Conservation (phyloP, 2,113 vertebrate species). For the Sula dactylatra region DNA sequence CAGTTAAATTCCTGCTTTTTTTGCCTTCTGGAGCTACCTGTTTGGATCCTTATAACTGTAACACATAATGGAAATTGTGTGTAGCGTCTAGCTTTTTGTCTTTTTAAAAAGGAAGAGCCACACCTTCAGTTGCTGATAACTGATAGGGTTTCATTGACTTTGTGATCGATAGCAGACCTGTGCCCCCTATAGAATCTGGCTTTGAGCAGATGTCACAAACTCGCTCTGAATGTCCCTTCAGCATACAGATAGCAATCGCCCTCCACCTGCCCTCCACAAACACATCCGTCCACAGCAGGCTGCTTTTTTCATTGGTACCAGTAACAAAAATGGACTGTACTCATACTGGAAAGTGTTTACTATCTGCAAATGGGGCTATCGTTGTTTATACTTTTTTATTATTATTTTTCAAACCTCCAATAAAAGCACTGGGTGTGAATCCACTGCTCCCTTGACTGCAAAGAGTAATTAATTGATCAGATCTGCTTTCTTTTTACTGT, state of each 20-base stretch:
- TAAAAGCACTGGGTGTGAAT: neutral
- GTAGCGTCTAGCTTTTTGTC: neutral
- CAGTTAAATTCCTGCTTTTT: neutral
- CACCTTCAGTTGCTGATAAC: neutral
- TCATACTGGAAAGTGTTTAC: neutral
- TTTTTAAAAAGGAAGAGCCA: neutral
- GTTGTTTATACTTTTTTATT: neutral
- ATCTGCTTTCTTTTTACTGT: neutral
- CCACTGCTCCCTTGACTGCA: neutral
- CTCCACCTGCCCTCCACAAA: neutral
- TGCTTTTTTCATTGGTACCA: neutral
- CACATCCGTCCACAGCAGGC: rapidly evolving
- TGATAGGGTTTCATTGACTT: neutral
- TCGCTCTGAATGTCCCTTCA: neutral
- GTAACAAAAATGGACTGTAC: neutral
- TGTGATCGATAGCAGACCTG: neutral
- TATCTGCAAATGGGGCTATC: neutral
- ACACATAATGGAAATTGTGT: neutral
- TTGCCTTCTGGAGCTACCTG: neutral
- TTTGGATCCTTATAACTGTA: neutral
- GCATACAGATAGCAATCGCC: neutral
- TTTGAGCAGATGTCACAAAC: neutral
- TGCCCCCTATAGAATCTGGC: neutral
- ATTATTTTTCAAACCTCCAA: neutral
- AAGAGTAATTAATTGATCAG: neutral